Percentiles rank a stretch among this genome's conserved stretches.
phyloP scores from a whole-genome alignment of 2,888 invertebrate genomes.

The Dynastes hyllus region DNA sequence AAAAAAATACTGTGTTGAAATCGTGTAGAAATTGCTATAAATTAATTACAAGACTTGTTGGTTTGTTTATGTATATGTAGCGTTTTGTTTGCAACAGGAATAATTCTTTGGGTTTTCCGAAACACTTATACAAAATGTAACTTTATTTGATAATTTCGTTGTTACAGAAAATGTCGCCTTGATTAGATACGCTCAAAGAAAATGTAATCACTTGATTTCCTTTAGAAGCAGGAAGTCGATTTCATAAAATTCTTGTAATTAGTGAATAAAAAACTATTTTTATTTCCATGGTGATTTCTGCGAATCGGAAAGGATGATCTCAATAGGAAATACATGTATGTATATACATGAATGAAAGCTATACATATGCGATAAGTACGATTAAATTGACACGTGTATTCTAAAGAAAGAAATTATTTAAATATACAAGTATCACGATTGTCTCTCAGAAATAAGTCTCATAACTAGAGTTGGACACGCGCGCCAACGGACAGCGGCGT shows the following conservation, averaged over 20 bases:
- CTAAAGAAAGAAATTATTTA: too few relatives aligned
- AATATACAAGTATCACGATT: too few relatives aligned
- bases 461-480: too few relatives aligned
- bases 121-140: conserved; percentile 17
- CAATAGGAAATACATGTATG: neutral
- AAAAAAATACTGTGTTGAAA: too few relatives aligned
- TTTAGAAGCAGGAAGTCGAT: conserved; percentile 46
- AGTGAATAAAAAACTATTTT: conserved; percentile 38
- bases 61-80: neutral
- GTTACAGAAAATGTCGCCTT: conserved; percentile 47
- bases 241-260: conserved; percentile 46
- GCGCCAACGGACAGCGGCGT: too few relatives aligned
- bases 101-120: conserved; percentile 25
- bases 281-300: conserved; percentile 22
- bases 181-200: conserved; percentile 45
- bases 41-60: neutral
- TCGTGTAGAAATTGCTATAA: too few relatives aligned
- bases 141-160: conserved; percentile 40
- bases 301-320: conserved; percentile 35
- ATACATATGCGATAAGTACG: neutral
- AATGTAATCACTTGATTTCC: conserved; percentile 49
- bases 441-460: too few relatives aligned
- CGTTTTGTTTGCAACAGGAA: neutral
- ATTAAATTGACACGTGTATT: neutral
- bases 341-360: neutral